These are phyloP conservation scores for Delia radicum DNA, from an alignment of 1,140 invertebrate genomes.

Conservation along the genomic window DNA sequence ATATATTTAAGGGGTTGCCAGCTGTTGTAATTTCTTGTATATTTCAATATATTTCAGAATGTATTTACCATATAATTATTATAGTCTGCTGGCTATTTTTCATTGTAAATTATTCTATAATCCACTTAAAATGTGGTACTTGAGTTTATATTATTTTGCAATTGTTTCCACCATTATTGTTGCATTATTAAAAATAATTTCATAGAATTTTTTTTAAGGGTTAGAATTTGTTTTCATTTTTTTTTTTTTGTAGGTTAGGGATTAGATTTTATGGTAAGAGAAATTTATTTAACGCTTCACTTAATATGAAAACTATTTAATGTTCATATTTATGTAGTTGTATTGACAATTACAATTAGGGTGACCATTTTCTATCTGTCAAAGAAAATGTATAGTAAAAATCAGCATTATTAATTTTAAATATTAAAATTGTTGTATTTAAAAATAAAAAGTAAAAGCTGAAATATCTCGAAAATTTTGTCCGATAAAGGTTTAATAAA, in stretches of 20 bases:
- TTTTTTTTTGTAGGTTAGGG: neutral
- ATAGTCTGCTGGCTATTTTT: constrained; percentile 2
- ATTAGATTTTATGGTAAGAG: neutral
- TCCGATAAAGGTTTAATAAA: too few relatives aligned
- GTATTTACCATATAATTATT: constrained; percentile 9
- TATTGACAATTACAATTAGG: neutral
- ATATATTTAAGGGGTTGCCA: neutral
- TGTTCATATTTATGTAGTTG: neutral
- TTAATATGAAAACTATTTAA: neutral
- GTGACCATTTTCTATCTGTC: neutral
- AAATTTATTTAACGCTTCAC: neutral
- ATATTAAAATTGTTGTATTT: too few relatives aligned
- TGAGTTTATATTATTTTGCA: constrained; percentile 11
- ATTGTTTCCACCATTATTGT: constrained; percentile 11
- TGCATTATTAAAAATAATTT: neutral
- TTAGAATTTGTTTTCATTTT: neutral
- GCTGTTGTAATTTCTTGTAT: neutral
- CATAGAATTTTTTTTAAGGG: neutral
- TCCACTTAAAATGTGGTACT: constrained; percentile 23
- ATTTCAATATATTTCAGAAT: neutral
- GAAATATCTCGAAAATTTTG: too few relatives aligned
- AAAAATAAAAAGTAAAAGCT: too few relatives aligned
- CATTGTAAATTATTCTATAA: constrained; percentile 14
- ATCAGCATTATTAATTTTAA: too few relatives aligned
- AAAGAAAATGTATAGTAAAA: too few relatives aligned